These are phyloP conservation scores for Dreissena polymorpha DNA, from an alignment of 1,140 invertebrate species.

Conservation along the genomic window DNA sequence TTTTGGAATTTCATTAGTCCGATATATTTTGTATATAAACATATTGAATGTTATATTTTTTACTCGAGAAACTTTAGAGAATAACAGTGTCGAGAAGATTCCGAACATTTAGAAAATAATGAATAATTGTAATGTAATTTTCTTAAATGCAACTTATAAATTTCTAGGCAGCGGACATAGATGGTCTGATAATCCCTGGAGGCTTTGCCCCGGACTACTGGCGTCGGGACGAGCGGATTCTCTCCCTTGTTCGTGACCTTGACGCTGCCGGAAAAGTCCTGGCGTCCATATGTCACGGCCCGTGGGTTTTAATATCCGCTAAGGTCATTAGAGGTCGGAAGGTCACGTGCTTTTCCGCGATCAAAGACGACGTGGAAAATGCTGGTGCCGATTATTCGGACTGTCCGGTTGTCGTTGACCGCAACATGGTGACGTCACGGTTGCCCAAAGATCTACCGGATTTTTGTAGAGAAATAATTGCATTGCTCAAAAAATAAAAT, in stretches of 20 bases:
- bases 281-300: constrained; percentile 73
- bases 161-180: constrained; percentile 61
- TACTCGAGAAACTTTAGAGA: too few relatives aligned
- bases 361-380: constrained; percentile 76
- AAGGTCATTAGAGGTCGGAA: constrained; percentile 68
- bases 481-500: constrained; percentile 18
- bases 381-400: constrained; percentile 72
- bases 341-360: constrained; percentile 70
- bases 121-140: too few relatives aligned
- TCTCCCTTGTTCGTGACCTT: constrained; percentile 68
- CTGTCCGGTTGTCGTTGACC: constrained; percentile 72
- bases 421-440: constrained; percentile 73
- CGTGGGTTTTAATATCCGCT: constrained; percentile 74
- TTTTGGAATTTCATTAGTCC: too few relatives aligned
- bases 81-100: too few relatives aligned
- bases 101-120: too few relatives aligned
- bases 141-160: too few relatives aligned
- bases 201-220: constrained; percentile 75
- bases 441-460: constrained; percentile 73
- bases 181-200: constrained; percentile 73
- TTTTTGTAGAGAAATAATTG: constrained; percentile 73
- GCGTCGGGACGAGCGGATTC: constrained; percentile 70
- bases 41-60: too few relatives aligned
- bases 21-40: too few relatives aligned
- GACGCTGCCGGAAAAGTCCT: constrained; percentile 64